These are phyloP conservation scores for Pocillopora verrucosa DNA, from an alignment of 64 coral and sea anemone genomes.

Conservation along the genomic window DNA sequence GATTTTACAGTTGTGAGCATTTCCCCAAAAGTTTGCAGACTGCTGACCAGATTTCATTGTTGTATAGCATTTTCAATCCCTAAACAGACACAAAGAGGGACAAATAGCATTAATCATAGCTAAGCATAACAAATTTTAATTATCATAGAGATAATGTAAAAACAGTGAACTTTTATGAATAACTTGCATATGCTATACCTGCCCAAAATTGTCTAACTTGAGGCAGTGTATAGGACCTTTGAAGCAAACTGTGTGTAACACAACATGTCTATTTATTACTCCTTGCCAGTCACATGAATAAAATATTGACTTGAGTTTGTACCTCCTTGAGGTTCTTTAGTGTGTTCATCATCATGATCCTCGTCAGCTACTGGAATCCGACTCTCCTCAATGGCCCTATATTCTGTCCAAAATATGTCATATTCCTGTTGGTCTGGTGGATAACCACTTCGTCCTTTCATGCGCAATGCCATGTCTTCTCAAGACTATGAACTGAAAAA, in stretches of 20 bases:
- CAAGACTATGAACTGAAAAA: neutral
- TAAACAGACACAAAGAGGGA: no score
- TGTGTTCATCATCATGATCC: slow-evolving; percentile 70
- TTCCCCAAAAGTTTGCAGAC: no score
- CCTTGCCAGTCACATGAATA: neutral
- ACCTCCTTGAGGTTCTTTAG: slow-evolving; percentile 41
- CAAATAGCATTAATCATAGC: no score
- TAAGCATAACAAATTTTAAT: no score
- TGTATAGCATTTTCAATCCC: no score
- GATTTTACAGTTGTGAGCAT: no score
- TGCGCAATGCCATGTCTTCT: slow-evolving; percentile 49
- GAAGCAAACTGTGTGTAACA: neutral
- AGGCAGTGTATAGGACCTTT: no score
- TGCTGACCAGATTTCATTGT: no score
- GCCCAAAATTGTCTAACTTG: no score
- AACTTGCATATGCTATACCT: no score
- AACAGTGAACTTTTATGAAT: no score
- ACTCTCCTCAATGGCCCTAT: slow-evolving; percentile 64
- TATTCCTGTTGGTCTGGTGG: slow-evolving; percentile 76
- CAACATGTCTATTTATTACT: neutral
- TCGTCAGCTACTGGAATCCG: slow-evolving; percentile 25
- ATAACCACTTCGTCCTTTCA: slow-evolving; percentile 50
- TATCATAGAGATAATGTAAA: no score
- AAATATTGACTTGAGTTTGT: neutral
- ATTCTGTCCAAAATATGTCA: slow-evolving; percentile 87